Base-by-base conservation (phyloP, 1,140 invertebrate genomes). In the Diploscapter pachys region DNA sequence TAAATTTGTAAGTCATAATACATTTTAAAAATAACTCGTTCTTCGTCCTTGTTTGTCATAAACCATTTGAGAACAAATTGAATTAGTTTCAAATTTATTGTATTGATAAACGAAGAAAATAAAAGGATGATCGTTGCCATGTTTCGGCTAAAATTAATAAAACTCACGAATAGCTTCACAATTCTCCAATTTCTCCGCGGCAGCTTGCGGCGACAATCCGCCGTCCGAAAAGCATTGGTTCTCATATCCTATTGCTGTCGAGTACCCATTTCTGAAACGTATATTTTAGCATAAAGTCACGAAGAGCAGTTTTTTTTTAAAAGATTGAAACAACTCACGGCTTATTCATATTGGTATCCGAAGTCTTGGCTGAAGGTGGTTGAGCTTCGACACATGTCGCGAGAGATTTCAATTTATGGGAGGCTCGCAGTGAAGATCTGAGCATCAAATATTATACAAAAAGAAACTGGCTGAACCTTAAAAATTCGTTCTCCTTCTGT, bases 351-450 rank as follows among this genome's bases (percentile, higher is more conserved):
- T 89, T n/a, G 91, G 92, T 3, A 87, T 88, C n/a, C 89, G 88
- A 48, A 87, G 80, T 72, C 84, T 81, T 48, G 78, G 66, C 53
- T 63, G 59, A 31, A 64, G n/a, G 77, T 73, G 52, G 67, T 73
- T 49, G 73, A 59, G n/a, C 76, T 70, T 63, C 59, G 56, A n/a
- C 48, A 51, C 71, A 50, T 59, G 80, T 79, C 72, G 86, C 92
- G 78, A 97, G 88, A 1, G 92, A 92, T 85, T 95, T 93, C 31
- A 98, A 89, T 86, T 96, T 96, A 80, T 91, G 90, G 4, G 94
- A 96, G n/a, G 91, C 93, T n/a, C 95, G 90, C 61, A 98, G 87
- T 13, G 94, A 96, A 63, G 90, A 90, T 73, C 76, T 77, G 59
- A 71, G 76, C 6, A 11, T 49, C 56, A 55, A 11, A 11, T 49